phyloP scores from a whole-genome alignment of 2,797 vertebrate species.

The Natrix natrix region DNA sequence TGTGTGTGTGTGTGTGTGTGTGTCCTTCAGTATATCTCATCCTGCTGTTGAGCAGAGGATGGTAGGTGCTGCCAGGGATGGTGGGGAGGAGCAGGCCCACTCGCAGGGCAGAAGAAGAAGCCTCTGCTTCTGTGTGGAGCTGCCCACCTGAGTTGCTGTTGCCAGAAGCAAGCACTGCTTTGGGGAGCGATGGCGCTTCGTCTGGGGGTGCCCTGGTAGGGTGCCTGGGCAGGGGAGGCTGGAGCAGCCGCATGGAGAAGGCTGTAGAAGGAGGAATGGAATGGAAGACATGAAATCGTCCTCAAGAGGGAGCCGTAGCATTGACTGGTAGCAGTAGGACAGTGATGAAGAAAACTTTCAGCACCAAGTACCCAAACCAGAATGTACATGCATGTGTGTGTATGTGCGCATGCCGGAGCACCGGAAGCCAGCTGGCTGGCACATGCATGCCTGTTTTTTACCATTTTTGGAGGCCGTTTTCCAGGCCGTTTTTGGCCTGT shows the following conservation, averaged over 20 bases:
- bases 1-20: neutral
- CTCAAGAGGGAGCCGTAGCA: too few species aligned
- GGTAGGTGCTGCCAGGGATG: neutral
- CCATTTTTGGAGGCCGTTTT: too few species aligned
- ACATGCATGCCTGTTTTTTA: too few species aligned
- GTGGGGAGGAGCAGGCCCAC: neutral
- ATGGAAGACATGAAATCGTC: neutral
- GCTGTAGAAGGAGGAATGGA: neutral
- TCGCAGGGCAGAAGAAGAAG: neutral
- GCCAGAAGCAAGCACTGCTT: neutral
- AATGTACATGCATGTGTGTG: too few species aligned
- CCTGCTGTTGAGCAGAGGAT: neutral
- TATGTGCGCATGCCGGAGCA: too few species aligned
- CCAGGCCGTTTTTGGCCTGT: too few species aligned
- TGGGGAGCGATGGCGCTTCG: neutral
- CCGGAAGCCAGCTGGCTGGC: too few species aligned
- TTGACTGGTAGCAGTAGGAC: neutral
- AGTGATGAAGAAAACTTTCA: too few species aligned
- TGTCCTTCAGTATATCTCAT: neutral
- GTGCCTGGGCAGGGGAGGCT: neutral
- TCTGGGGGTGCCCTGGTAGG: neutral
- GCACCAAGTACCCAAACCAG: too few species aligned
- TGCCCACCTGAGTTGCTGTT: neutral
- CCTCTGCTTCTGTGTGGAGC: neutral
- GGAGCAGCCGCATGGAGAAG: too few species aligned